Evolutionary conservation across 2,888 invertebrate genomes (phyloP).

Genomic region (Lordiphosa andalusiaca): DNA sequence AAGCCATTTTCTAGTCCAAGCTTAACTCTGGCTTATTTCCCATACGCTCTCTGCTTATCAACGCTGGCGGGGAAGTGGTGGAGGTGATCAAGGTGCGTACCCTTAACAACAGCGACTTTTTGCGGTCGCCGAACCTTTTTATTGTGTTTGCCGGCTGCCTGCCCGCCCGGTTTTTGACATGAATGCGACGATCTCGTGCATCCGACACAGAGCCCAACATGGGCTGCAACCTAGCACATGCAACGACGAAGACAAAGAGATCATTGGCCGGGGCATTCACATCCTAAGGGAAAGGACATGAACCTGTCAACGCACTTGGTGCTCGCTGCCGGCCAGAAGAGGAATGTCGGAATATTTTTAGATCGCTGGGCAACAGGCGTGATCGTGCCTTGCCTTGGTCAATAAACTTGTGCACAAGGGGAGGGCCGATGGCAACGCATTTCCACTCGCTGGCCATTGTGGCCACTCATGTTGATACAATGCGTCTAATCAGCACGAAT

Average conservation of each 20-base stretch:
- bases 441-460: constrained; percentile 1
- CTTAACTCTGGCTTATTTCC: not conserved
- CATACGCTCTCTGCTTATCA: not conserved
- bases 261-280: constrained; percentile 7
- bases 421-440: constrained; percentile 4
- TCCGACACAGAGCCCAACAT: too few species aligned
- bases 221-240: too few species aligned
- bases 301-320: constrained; percentile 8
- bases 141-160: constrained; percentile 1
- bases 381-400: constrained; percentile 6
- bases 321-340: not conserved
- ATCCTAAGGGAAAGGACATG: constrained; percentile 3
- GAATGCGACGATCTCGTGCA: too few species aligned
- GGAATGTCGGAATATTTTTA: constrained; percentile 11
- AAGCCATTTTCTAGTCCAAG: not conserved
- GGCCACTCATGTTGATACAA: constrained; percentile 2
- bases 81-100: constrained; percentile 1
- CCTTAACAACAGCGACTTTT: constrained; percentile 6
- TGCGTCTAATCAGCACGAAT: constrained; percentile 4
- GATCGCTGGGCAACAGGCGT: constrained; percentile 8
- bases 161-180: too few species aligned
- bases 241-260: constrained; percentile 2
- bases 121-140: constrained; percentile 9
- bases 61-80: not conserved
- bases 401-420: constrained; percentile 3